Conservation (phyloP, 1,140 invertebrate species). For the Drosophila busckii region DNA sequence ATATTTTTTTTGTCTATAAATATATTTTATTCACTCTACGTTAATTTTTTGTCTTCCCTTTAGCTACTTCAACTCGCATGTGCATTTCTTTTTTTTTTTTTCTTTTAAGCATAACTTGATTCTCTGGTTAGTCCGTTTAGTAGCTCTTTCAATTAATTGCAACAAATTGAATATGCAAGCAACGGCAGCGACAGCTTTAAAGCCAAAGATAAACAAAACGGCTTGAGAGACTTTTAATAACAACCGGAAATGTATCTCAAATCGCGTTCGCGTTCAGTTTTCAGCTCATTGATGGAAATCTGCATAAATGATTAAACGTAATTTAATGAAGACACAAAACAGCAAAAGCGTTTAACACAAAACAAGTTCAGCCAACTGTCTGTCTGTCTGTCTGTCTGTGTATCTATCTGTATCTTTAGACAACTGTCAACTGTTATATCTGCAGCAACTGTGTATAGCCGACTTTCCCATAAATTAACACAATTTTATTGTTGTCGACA, state of each 20-base stretch:
- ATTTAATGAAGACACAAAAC: slow-evolving; percentile 63
- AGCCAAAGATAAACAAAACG: no score
- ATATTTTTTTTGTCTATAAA: neutral
- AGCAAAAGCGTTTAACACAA: slow-evolving; percentile 52
- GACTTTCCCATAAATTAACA: slow-evolving; percentile 72
- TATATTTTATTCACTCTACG: no score
- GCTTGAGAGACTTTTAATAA: no score
- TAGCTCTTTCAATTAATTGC: slow-evolving; percentile 30
- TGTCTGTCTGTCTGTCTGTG: slow-evolving; percentile 22
- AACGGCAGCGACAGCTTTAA: no score
- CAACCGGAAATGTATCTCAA: slow-evolving; percentile 63
- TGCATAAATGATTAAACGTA: slow-evolving; percentile 71
- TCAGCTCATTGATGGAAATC: slow-evolving; percentile 65
- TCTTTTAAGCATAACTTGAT: no score
- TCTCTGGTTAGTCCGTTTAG: slow-evolving; percentile 3
- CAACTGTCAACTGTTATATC: slow-evolving; percentile 34
- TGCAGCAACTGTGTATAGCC: slow-evolving; percentile 18
- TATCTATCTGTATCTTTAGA: slow-evolving; percentile 24
- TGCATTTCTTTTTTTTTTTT: no score
- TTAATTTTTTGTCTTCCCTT: no score
- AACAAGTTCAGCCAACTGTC: slow-evolving; percentile 48
- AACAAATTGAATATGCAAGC: slow-evolving; percentile 35
- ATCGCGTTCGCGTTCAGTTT: no score
- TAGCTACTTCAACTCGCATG: no score
- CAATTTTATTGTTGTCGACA: slow-evolving; percentile 74